Base-by-base conservation (phyloP, 2,888 invertebrate genomes). In the Rhyacophila evoluta region DNA sequence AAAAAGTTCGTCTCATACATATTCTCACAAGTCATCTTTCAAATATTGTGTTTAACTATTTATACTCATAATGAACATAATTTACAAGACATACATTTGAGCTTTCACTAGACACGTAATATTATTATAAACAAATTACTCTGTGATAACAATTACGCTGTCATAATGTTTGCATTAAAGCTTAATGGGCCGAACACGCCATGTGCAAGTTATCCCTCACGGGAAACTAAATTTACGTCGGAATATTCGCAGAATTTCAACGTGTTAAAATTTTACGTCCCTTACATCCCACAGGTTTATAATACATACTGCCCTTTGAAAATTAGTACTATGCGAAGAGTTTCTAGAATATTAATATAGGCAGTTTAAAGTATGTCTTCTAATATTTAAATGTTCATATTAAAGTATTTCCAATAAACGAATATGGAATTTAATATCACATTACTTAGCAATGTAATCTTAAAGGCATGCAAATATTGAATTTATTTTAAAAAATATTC, bases 251-350 rank as follows among this genome's bases (percentile, higher is more conserved):
- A 15, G 28, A 28, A 69, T 55, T 69, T 69, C 28, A 29, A 69
- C 69, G 69, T 69, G 69, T 69, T 69, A 28, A 69, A 69, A 15
- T 69, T 69, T 69, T 15, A 28, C 69, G 28, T 69, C 69, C 11
- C 69, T n/a, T 29, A 55, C 55, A 12, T 19, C 15, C 55, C 15
- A 25, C 25, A 6, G 19, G 25, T 55, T 2, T 6, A 33, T 33
- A 33, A 6, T 33, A 19, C 10, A 10, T 19, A 55, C 25, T 55
- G 55, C 55, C 55, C 55, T 55, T 6, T 25, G 8, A 2, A 10
- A 55, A 55, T 55, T 55, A 55, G 15, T 25, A 55, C 6, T 33
- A n/a, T n/a, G n/a, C n/a, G n/a, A n/a, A n/a, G n/a, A n/a, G n/a
- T n/a, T n/a, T n/a, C n/a, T n/a, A n/a, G n/a, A n/a, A n/a, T n/a